Percentiles rank a stretch among this genome's conserved stretches.
Evolutionary conservation across 1,140 invertebrate species (phyloP).

Genomic region (Acromyrmex echinatior): DNA sequence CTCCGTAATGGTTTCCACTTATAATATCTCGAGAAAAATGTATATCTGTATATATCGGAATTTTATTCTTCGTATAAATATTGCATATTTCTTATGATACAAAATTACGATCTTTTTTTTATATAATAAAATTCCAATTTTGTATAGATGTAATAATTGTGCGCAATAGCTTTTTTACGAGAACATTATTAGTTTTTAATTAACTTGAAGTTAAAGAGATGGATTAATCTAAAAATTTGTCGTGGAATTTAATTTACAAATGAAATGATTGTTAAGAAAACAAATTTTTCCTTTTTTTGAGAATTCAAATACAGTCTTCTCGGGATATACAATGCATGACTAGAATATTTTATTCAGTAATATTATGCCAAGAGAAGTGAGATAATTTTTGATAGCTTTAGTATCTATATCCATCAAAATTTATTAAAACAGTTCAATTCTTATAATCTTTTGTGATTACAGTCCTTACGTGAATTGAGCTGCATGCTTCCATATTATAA

Average conservation of each 20-base stretch:
- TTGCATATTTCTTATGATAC: not conserved
- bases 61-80: not conserved
- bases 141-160: not conserved
- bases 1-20: conserved; percentile 2
- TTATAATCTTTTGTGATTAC: conserved; percentile 5
- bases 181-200: not conserved
- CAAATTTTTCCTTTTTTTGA: not conserved
- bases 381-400: conserved; percentile 21
- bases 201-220: not conserved
- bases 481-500: conserved; percentile 43
- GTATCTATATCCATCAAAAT: not conserved
- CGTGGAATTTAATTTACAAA: conserved; percentile 1
- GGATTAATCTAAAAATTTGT: not conserved
- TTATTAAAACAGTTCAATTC: conserved; percentile 13
- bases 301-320: conserved; percentile 15
- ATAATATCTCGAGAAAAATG: conserved; percentile 36
- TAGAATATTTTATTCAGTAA: not conserved
- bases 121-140: no score
- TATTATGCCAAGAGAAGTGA: not conserved
- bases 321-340: conserved; percentile 24
- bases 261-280: not conserved
- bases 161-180: not conserved
- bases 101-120: not conserved
- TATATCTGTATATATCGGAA: not conserved
- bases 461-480: not conserved